phyloP scores from a whole-genome alignment of 1,140 invertebrate species.

The Bombus superbus region DNA sequence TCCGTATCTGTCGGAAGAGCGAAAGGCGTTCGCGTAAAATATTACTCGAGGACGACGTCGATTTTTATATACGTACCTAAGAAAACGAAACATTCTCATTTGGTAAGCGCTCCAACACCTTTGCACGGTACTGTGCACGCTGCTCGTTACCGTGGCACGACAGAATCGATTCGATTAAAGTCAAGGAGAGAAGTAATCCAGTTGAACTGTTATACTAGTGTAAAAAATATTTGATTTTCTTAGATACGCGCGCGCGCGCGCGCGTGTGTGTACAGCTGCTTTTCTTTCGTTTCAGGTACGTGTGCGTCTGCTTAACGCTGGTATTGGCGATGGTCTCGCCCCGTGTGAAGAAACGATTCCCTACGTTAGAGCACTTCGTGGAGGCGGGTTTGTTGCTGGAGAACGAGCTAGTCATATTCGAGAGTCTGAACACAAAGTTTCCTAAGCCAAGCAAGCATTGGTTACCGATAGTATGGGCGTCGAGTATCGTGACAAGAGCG shows the following conservation, averaged over 20 bases:
- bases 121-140: too few species aligned
- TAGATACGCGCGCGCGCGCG: too few species aligned
- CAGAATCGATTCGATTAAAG: background rate
- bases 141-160: background rate
- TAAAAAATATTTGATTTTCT: too few species aligned
- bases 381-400: constrained; percentile 94
- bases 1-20: background rate
- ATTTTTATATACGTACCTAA: background rate
- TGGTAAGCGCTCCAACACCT: background rate
- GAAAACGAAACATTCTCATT: background rate
- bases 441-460: constrained; percentile 96
- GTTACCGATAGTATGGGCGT: constrained; percentile 97
- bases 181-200: background rate
- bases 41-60: too few species aligned
- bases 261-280: too few species aligned
- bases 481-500: constrained; percentile 92
- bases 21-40: fast-evolving
- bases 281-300: constrained; percentile 80
- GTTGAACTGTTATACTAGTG: too few species aligned
- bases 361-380: constrained; percentile 93
- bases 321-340: constrained; percentile 93
- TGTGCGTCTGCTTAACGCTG: constrained; percentile 92
- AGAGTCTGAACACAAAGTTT: constrained; percentile 91
- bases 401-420: constrained; percentile 92
- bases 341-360: constrained; percentile 95